These are phyloP conservation scores for Megaceryle maxima DNA, from an alignment of 2,113 vertebrate genomes.

Conservation along the genomic window DNA sequence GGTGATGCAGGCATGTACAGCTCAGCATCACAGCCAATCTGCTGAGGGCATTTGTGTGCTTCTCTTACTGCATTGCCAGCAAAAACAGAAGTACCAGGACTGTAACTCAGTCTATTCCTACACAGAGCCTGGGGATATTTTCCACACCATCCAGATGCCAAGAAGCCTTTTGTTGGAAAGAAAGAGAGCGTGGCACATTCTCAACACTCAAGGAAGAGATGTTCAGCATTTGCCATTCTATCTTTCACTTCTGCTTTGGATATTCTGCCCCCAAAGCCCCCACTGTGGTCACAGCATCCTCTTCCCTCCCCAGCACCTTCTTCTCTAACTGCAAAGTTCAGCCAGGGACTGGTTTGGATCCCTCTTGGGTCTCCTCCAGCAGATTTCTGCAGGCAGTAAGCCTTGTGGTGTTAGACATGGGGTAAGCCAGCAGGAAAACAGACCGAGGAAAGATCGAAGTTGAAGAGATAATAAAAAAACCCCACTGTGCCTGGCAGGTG, in stretches of 20 bases:
- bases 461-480: not conserved
- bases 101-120: not conserved
- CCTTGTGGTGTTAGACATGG: not conserved
- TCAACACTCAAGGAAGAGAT: not conserved
- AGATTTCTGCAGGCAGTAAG: not conserved
- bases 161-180: not conserved
- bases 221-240: not conserved
- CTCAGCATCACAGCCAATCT: fast-evolving
- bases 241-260: not conserved
- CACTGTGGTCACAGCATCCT: not conserved
- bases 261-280: not conserved
- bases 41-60: not conserved
- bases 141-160: not conserved
- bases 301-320: not conserved
- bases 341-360: not conserved
- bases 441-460: not conserved
- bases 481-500: not conserved
- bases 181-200: fast-evolving
- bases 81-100: not conserved
- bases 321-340: not conserved
- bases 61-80: not conserved
- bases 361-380: not conserved
- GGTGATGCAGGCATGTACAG: not conserved
- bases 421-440: not conserved
- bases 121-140: not conserved